phyloP scores from a whole-genome alignment of 2,888 invertebrate species.

The Glaucopsyche alexis region DNA sequence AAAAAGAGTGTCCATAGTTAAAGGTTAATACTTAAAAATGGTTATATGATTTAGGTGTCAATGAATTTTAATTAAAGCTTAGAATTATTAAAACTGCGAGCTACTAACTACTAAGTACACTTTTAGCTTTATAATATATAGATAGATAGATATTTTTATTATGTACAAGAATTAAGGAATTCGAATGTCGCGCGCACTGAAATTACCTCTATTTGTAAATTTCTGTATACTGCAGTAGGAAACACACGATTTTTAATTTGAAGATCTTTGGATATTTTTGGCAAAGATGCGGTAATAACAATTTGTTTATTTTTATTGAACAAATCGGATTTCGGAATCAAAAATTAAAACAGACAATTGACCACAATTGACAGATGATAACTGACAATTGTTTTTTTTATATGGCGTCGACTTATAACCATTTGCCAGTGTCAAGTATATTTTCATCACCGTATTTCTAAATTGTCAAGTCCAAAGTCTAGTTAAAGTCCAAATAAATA shows the following conservation, averaged over 20 bases:
- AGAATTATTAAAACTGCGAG: too few species aligned
- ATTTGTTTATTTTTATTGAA: constrained; percentile 23
- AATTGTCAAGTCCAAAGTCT: too few species aligned
- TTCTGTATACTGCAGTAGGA: not conserved
- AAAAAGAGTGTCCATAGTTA: too few species aligned
- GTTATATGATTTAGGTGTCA: too few species aligned
- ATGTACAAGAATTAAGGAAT: not conserved
- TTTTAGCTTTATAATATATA: not conserved
- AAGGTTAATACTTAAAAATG: too few species aligned
- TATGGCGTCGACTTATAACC: too few species aligned
- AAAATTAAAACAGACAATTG: too few species aligned
- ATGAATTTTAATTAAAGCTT: too few species aligned
- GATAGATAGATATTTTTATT: not conserved
- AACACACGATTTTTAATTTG: not conserved
- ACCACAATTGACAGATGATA: constrained; percentile 28
- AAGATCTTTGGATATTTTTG: not conserved
- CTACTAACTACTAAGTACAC: too few species aligned
- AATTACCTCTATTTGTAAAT: not conserved
- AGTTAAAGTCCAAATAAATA: too few species aligned
- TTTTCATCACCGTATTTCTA: too few species aligned
- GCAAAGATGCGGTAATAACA: not conserved
- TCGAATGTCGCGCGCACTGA: constrained; percentile 10
- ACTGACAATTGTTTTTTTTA: not conserved
- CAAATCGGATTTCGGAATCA: constrained; percentile 21
- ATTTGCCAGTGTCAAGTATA: too few species aligned